phyloP scores from a whole-genome alignment of 2,888 invertebrate genomes.

The Pantelozetes paolii region DNA sequence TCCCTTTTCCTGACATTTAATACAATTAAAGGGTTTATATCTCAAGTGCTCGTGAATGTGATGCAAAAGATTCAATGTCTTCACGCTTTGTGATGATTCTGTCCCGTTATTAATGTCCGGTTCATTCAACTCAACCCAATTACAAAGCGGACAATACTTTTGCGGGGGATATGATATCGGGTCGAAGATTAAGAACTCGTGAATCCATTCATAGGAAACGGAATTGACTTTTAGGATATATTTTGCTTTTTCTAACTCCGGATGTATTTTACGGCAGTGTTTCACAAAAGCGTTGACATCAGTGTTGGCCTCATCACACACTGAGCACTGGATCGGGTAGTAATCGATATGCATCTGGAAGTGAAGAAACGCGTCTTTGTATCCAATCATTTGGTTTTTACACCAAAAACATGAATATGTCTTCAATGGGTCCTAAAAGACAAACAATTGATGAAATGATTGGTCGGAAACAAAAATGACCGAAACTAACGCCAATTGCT shows the following conservation, averaged over 20 bases:
- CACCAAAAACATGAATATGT: background rate
- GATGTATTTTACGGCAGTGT: background rate
- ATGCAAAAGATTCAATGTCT: background rate
- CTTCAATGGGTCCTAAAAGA: background rate
- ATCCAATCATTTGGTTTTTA: background rate
- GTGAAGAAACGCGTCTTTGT: background rate
- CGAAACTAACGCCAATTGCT: background rate
- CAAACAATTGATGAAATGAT: background rate
- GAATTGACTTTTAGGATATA: constrained; percentile 14
- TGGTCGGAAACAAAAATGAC: background rate
- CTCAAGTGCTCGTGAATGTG: constrained; percentile 32
- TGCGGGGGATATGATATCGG: background rate
- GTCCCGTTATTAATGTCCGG: background rate
- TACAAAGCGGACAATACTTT: constrained; percentile 27
- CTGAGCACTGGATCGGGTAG: constrained; percentile 29
- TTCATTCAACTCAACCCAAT: constrained; percentile 11
- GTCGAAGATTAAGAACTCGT: background rate
- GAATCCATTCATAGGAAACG: background rate
- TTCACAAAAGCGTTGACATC: background rate
- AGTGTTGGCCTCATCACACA: constrained; percentile 32
- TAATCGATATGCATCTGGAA: constrained; percentile 38
- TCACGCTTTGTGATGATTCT: background rate
- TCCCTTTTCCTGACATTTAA: constrained; percentile 2
- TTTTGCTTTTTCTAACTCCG: background rate
- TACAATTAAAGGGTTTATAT: constrained; percentile 17